A percentile compares a stretch with the other conserved stretches of the same genome.
Conservation (phyloP, 2,888 invertebrate genomes). For the Erynnis tages region DNA sequence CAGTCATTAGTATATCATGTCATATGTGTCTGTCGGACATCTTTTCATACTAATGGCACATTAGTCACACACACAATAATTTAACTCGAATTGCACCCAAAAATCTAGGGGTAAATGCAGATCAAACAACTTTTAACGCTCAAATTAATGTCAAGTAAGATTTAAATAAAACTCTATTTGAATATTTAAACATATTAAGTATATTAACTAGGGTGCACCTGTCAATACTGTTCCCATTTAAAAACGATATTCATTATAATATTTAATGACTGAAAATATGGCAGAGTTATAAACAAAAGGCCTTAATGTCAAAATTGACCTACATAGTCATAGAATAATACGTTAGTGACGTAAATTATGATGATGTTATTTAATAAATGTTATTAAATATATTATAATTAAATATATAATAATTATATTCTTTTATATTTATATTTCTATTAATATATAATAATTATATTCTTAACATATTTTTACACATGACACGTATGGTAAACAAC, state of each 20-base stretch:
- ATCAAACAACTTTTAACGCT: too few species aligned
- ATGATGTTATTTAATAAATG: neutral
- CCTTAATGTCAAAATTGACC: constrained; percentile 17
- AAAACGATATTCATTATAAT: constrained; percentile 2
- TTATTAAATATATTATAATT: too few species aligned
- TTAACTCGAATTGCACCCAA: too few species aligned
- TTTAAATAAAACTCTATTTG: too few species aligned
- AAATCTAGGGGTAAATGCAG: too few species aligned
- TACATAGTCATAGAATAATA: constrained; percentile 9
- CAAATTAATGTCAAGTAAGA: too few species aligned
- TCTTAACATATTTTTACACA: neutral
- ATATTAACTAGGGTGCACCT: constrained; percentile 28
- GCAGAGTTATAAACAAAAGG: constrained; percentile 13
- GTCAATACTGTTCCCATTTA: constrained; percentile 29
- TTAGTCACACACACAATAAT: too few species aligned
- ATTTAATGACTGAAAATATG: neutral
- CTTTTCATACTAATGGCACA: too few species aligned
- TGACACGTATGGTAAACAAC: neutral
- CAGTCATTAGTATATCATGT: too few species aligned
- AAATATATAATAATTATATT: neutral
- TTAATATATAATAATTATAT: neutral
- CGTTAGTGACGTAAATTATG: neutral
- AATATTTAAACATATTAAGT: too few species aligned
- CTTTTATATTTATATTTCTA: too few species aligned
- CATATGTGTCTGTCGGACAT: too few species aligned